A percentile compares a stretch with the other conserved stretches of the same genome.
These are phyloP conservation scores for Lasioglossum zephyrum DNA, from an alignment of 2,888 invertebrate genomes.

Conservation along the genomic window DNA sequence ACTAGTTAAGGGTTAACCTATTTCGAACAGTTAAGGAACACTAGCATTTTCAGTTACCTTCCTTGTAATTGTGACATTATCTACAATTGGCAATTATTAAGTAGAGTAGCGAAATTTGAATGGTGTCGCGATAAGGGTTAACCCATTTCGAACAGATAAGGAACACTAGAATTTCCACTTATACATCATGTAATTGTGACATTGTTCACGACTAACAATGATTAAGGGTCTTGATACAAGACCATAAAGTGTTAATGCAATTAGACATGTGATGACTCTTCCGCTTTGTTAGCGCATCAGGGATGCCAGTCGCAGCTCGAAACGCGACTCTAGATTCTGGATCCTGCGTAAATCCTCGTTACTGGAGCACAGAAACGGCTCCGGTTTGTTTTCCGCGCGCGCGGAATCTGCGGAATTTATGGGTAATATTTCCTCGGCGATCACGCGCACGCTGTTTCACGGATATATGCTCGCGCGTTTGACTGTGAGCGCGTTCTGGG, in stretches of 20 bases:
- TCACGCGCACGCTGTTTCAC: conserved; percentile 8
- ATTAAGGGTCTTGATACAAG: no score
- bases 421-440: conserved; percentile 34
- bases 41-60: no score
- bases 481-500: neutral
- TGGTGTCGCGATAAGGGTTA: no score
- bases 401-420: conserved; percentile 36
- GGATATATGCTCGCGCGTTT: neutral
- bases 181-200: no score
- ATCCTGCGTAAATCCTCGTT: conserved; percentile 31
- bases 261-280: neutral
- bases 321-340: neutral
- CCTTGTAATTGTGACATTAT: no score
- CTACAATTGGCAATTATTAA: no score
- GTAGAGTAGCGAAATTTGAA: no score
- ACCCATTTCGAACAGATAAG: no score
- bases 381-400: conserved; percentile 38
- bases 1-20: no score
- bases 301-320: neutral
- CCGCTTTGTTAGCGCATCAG: neutral
- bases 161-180: no score
- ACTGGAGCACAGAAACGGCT: neutral
- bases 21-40: no score
- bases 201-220: no score
- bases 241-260: neutral